These are phyloP conservation scores for Callosobruchus maculatus DNA, from an alignment of 2,888 invertebrate genomes.

Conservation along the genomic window DNA sequence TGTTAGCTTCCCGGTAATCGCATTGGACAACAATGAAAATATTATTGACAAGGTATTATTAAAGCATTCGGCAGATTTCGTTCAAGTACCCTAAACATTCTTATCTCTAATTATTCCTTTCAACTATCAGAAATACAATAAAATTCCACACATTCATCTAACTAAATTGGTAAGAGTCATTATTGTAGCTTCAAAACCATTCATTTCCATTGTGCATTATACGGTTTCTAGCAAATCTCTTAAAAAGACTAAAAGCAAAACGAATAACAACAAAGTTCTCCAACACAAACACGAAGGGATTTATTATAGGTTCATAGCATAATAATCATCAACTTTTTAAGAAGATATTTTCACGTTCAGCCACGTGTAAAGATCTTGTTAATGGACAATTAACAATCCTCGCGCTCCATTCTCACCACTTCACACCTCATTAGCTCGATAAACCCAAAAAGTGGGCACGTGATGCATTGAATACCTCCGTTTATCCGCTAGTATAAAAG, in stretches of 20 bases:
- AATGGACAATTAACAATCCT: neutral
- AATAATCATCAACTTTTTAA: neutral
- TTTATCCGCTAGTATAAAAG: constrained; percentile 1
- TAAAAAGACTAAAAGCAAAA: neutral
- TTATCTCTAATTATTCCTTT: neutral
- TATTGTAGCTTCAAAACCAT: neutral
- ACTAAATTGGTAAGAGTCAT: neutral
- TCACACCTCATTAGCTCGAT: neutral
- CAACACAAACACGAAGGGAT: neutral
- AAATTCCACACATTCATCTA: neutral
- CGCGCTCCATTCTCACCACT: neutral
- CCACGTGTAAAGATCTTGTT: neutral
- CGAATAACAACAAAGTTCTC: neutral
- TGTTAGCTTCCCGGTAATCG: no score
- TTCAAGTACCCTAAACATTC: neutral
- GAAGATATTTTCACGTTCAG: neutral
- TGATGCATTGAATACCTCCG: neutral
- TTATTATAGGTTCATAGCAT: neutral
- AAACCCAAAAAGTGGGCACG: neutral
- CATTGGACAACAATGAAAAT: no score
- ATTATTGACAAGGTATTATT: no score
- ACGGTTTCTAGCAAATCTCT: no score
- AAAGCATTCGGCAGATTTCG: no score
- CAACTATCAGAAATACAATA: no score
- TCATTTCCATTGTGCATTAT: neutral